Percentiles rank a stretch among this genome's conserved stretches.
Conservation (phyloP, 2,888 invertebrate genomes). For the Luperina nickerlii region DNA sequence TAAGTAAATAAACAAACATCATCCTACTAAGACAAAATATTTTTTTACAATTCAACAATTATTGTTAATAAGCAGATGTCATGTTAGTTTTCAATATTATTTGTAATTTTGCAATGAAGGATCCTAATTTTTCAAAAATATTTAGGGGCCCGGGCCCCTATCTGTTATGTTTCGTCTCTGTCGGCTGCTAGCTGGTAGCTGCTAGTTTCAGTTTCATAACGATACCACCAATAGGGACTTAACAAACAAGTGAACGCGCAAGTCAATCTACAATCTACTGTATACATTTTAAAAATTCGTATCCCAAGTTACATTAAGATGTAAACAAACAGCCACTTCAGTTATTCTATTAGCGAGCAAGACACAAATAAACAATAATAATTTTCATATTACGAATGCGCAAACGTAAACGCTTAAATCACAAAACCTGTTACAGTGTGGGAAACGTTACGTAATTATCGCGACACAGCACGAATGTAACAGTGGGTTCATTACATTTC, state of each 20-base stretch:
- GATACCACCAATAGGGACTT: background rate
- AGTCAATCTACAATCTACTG: background rate
- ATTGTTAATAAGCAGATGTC: no score
- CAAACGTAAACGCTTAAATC: slow-evolving; percentile 61
- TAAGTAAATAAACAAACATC: no score
- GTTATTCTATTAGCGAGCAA: slow-evolving; percentile 47
- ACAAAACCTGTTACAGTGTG: slow-evolving; percentile 68
- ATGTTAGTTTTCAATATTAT: no score
- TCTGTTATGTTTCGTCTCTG: no score
- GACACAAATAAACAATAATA: slow-evolving; percentile 58
- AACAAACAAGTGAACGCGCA: background rate
- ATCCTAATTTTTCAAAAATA: no score
- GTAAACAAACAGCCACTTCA: slow-evolving; percentile 41
- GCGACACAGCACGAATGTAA: slow-evolving; percentile 61
- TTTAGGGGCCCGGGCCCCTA: no score
- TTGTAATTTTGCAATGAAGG: no score
- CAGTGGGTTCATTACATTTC: slow-evolving; percentile 60
- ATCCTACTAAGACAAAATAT: no score
- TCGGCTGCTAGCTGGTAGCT: no score
- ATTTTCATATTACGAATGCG: slow-evolving; percentile 67
- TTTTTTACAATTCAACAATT: no score
- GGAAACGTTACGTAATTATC: slow-evolving; percentile 70
- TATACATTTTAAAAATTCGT: slow-evolving; percentile 17
- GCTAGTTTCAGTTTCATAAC: no score
- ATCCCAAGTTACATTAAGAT: slow-evolving; percentile 23